These are phyloP conservation scores for Toxotes lorentzi DNA, from an alignment of 2,797 vertebrate genomes.

Conservation along the genomic window DNA sequence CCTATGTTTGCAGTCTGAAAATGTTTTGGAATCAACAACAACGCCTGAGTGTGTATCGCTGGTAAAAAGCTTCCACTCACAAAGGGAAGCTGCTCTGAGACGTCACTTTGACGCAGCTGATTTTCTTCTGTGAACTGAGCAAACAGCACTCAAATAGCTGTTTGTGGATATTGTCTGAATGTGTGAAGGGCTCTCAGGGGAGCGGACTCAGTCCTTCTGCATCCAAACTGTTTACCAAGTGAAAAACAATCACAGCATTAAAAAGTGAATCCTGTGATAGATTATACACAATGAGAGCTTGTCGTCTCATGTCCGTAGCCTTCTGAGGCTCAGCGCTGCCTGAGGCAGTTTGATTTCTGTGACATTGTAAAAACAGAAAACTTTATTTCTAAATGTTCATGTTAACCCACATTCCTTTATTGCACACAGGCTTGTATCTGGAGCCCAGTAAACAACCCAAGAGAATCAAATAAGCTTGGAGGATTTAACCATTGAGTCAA, in stretches of 20 bases:
- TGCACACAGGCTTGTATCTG: background rate
- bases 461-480: background rate
- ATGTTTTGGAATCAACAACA: conserved; percentile 20
- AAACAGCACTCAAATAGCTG: conserved; percentile 17
- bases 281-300: conserved; percentile 6
- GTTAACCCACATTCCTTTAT: too few species aligned
- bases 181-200: background rate
- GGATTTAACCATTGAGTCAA: background rate
- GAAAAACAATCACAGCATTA: conserved; percentile 30
- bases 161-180: conserved; percentile 35
- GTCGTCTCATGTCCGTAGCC: background rate
- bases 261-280: conserved; percentile 18
- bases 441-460: background rate
- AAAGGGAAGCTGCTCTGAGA: conserved; percentile 15
- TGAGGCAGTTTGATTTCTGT: background rate
- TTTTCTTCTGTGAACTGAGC: conserved; percentile 18
- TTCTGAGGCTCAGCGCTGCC: background rate
- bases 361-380: background rate
- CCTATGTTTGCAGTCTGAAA: background rate
- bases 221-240: conserved; percentile 32
- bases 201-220: conserved; percentile 5
- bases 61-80: background rate
- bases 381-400: background rate
- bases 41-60: background rate
- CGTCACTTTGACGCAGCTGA: conserved; percentile 9